Conservation (phyloP, 2,888 invertebrate species). For the Diploptera punctata region DNA sequence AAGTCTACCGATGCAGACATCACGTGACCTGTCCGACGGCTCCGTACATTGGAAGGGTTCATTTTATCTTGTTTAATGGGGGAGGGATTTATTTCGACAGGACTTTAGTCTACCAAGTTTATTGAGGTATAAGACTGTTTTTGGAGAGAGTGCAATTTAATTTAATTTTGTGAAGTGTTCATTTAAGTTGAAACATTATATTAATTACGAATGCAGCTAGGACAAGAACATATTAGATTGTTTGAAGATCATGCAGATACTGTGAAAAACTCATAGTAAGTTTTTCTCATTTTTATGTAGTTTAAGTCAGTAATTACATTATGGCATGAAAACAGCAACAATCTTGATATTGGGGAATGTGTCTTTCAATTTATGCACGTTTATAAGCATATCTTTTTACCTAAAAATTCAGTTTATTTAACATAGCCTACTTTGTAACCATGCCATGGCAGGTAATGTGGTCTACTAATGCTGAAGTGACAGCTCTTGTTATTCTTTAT, state of each 20-base stretch:
- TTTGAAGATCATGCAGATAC: neutral
- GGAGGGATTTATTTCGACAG: constrained; percentile 6
- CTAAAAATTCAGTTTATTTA: too few species aligned
- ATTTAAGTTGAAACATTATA: too few species aligned
- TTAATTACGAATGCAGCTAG: too few species aligned
- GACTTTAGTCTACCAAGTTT: too few species aligned
- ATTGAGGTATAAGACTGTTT: too few species aligned
- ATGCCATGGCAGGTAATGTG: too few species aligned
- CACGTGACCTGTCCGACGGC: constrained; percentile 38
- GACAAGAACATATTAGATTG: neutral
- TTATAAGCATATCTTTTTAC: too few species aligned
- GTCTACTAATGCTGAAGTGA: too few species aligned
- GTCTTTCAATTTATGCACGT: too few species aligned
- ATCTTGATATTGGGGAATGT: too few species aligned
- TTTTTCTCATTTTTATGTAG: neutral
- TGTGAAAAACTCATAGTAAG: constrained; percentile 14
- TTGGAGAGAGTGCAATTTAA: neutral
- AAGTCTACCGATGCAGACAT: constrained; percentile 27
- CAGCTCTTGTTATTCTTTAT: too few species aligned
- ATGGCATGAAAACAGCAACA: neutral
- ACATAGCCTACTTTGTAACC: too few species aligned
- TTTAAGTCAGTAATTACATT: neutral
- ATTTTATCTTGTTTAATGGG: constrained; percentile 21
- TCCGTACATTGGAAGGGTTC: constrained; percentile 36
- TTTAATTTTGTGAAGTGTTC: neutral